A percentile compares a stretch with the other conserved stretches of the same genome.
phyloP scores from a whole-genome alignment of 2,888 invertebrate genomes.

The Patella depressa region DNA sequence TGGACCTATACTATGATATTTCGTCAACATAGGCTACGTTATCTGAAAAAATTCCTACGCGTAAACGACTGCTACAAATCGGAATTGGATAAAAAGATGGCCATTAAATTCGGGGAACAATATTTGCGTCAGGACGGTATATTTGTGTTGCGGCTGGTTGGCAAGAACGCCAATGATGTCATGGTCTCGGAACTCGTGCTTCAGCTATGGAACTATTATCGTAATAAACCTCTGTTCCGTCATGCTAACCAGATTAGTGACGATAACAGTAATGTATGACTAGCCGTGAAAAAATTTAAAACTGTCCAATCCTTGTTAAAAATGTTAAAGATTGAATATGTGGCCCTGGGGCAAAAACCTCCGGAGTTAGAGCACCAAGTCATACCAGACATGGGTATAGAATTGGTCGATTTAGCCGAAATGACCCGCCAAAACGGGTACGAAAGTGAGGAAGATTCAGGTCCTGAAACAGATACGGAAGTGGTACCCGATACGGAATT shows the following conservation, averaged over 20 bases:
- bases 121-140: slow-evolving; percentile 70
- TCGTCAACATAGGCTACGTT: slow-evolving; percentile 62
- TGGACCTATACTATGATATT: slow-evolving; percentile 70
- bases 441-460: slow-evolving; percentile 22
- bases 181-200: slow-evolving; percentile 70
- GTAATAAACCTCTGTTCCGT: slow-evolving; percentile 64
- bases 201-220: slow-evolving; percentile 69
- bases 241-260: slow-evolving; percentile 65
- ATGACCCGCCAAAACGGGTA: slow-evolving; percentile 39
- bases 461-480: slow-evolving; percentile 31
- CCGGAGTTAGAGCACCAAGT: slow-evolving; percentile 12
- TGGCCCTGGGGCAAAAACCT: slow-evolving; percentile 37
- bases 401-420: slow-evolving; percentile 36
- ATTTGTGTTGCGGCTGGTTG: slow-evolving; percentile 69
- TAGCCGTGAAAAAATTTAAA: slow-evolving; percentile 57
- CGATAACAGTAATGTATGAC: slow-evolving; percentile 67
- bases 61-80: slow-evolving; percentile 66
- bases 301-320: slow-evolving; percentile 46
- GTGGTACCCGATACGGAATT: slow-evolving; percentile 15
- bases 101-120: slow-evolving; percentile 67
- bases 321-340: slow-evolving; percentile 57
- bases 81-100: slow-evolving; percentile 66
- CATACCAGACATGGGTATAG: slow-evolving; percentile 24
- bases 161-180: slow-evolving; percentile 71
- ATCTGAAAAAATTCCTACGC: slow-evolving; percentile 66